Evolutionary conservation across 2,113 vertebrate genomes (phyloP).

Genomic region (Spermophilus dauricus): DNA sequence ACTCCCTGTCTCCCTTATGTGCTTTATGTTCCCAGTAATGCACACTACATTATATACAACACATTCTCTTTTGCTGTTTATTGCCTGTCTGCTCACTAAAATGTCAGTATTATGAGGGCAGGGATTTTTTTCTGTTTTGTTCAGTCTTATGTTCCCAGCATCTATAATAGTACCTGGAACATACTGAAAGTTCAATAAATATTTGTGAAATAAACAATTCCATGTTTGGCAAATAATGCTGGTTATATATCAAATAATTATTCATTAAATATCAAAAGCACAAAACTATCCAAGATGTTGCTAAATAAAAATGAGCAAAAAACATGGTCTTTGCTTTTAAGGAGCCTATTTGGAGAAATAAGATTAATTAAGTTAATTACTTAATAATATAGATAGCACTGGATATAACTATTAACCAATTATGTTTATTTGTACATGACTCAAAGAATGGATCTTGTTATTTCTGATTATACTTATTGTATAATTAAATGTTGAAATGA

Average conservation of each 20-base stretch:
- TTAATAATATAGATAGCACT: constrained; percentile 18
- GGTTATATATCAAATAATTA: background rate
- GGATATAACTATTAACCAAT: constrained; percentile 52
- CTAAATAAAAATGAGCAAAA: constrained; percentile 1
- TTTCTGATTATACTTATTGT: background rate
- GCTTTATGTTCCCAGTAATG: background rate
- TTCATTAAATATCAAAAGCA: constrained; percentile 1
- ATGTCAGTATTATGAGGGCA: background rate
- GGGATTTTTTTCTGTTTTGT: background rate
- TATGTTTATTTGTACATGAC: constrained; percentile 63
- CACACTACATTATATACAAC: background rate
- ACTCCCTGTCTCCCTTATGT: background rate
- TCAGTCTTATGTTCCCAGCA: background rate
- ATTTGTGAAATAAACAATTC: background rate
- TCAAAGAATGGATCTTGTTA: constrained; percentile 6
- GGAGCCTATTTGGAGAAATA: background rate
- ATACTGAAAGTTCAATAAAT: background rate
- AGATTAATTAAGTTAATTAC: constrained; percentile 27
- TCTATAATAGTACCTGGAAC: background rate
- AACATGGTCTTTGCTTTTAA: constrained; percentile 26
- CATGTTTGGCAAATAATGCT: constrained; percentile 13
- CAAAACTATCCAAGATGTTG: background rate
- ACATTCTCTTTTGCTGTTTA: background rate
- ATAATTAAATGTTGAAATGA: constrained; percentile 51
- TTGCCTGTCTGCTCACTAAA: background rate